Conservation (phyloP, 2,888 invertebrate species). For the Tethea ocularis region DNA sequence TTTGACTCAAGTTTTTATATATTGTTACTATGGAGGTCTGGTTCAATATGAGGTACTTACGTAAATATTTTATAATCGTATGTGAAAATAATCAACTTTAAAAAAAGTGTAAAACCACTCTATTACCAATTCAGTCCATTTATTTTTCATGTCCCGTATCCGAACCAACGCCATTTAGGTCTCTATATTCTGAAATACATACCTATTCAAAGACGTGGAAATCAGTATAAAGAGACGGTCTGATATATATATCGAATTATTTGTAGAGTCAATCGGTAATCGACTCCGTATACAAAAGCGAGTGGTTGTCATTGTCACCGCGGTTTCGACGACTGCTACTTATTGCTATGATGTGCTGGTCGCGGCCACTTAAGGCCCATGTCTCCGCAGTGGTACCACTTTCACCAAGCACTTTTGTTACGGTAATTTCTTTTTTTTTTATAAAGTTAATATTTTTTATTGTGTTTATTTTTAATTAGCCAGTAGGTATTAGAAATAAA, state of each 20-base stretch:
- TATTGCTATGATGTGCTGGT: conserved; percentile 55
- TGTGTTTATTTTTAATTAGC: no score
- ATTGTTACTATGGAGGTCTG: conserved; percentile 49
- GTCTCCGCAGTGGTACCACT: conserved; percentile 43
- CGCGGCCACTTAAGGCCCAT: conserved; percentile 32
- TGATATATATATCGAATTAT: not conserved
- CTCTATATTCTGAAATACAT: no score
- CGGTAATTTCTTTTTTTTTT: conserved; percentile 39
- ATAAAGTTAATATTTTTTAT: no score
- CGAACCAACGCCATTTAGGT: no score
- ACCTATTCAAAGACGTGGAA: no score
- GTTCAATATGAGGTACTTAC: conserved; percentile 46
- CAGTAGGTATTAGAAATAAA: no score
- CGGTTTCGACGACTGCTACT: conserved; percentile 43
- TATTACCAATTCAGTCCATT: no score
- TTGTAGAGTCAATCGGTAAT: conserved; percentile 47
- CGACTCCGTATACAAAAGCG: conserved; percentile 42
- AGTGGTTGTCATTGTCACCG: conserved; percentile 51
- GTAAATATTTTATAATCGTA: no score
- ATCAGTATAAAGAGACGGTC: no score
- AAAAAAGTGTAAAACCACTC: no score
- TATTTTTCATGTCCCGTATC: no score
- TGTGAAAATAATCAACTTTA: no score
- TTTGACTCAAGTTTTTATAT: conserved; percentile 43
- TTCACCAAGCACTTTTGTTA: conserved; percentile 43